These are phyloP conservation scores for Furnarius figulus DNA, from an alignment of 2,113 vertebrate species.

Conservation along the genomic window DNA sequence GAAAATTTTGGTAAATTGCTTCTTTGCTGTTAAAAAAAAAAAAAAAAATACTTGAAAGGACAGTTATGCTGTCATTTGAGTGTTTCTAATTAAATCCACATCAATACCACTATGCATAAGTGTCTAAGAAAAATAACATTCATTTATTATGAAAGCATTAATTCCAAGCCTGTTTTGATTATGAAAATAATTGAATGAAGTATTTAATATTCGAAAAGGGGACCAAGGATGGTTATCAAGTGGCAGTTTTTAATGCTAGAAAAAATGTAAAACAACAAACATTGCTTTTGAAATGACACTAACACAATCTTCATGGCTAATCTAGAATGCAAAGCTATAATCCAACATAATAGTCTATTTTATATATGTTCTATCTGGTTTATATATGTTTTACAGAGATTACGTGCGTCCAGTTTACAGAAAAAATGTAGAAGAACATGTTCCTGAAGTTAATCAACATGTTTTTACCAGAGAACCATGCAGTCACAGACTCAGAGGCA, in stretches of 20 bases:
- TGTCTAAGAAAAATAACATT: background rate
- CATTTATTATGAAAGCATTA: background rate
- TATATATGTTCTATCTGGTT: background rate
- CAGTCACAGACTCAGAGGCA: background rate
- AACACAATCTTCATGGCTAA: background rate
- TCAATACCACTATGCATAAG: background rate
- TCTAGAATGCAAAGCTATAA: background rate
- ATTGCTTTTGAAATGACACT: background rate
- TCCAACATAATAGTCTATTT: background rate
- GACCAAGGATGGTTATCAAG: background rate
- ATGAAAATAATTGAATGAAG: background rate
- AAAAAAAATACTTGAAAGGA: background rate
- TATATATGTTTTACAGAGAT: background rate
- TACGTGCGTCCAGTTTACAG: background rate
- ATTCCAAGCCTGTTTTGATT: background rate
- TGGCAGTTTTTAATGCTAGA: background rate
- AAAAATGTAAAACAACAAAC: background rate
- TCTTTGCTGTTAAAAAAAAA: background rate
- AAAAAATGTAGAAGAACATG: background rate
- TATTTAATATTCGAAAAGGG: background rate
- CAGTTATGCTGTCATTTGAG: background rate
- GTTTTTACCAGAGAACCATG: background rate
- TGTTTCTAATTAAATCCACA: background rate
- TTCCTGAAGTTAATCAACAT: background rate
- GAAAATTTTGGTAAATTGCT: background rate